A percentile compares a stretch with the other conserved stretches of the same genome.
Evolutionary conservation across 2,797 vertebrate species (phyloP).

Genomic region (Pelochelys cantorii): DNA sequence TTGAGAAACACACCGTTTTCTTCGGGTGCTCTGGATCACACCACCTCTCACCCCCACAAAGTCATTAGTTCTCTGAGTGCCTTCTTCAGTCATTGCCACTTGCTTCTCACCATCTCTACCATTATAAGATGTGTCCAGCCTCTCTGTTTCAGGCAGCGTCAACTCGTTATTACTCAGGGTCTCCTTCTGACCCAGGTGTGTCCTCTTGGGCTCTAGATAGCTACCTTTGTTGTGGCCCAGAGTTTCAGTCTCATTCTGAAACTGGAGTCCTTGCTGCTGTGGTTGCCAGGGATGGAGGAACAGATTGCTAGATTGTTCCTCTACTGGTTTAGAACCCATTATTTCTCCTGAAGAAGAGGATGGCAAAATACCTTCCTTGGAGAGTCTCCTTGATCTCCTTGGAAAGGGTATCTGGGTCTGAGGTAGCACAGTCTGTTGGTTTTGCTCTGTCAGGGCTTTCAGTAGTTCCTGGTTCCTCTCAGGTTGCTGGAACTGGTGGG

Average conservation of each 20-base stretch:
- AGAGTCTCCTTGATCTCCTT: conserved; percentile 92
- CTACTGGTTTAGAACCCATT: conserved; percentile 73
- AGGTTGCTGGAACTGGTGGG: conserved; percentile 79
- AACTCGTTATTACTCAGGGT: conserved; percentile 75
- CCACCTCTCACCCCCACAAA: conserved; percentile 82
- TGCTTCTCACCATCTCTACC: conserved; percentile 77
- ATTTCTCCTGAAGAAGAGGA: conserved; percentile 73
- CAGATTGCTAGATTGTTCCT: conserved; percentile 77
- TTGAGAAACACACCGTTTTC: conserved; percentile 92
- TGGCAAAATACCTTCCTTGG: conserved; percentile 91
- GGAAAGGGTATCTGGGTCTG: conserved; percentile 84
- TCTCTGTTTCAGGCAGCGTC: conserved; percentile 73
- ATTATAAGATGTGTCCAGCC: conserved; percentile 73
- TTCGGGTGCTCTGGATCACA: conserved; percentile 93
- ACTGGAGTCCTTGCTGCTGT: conserved; percentile 75
- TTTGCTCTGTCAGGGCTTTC: conserved; percentile 83
- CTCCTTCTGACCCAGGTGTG: conserved; percentile 83
- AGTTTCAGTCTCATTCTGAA: conserved; percentile 76
- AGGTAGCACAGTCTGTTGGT: conserved; percentile 82
- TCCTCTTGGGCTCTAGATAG: conserved; percentile 56
- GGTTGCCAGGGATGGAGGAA: conserved; percentile 81
- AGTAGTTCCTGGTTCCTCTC: conserved; percentile 84
- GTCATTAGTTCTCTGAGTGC: conserved; percentile 67
- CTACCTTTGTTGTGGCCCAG: conserved; percentile 66
- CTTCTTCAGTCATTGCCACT: conserved; percentile 55